phyloP scores from a whole-genome alignment of 1,140 invertebrate species.

The Neodiprion virginianus region DNA sequence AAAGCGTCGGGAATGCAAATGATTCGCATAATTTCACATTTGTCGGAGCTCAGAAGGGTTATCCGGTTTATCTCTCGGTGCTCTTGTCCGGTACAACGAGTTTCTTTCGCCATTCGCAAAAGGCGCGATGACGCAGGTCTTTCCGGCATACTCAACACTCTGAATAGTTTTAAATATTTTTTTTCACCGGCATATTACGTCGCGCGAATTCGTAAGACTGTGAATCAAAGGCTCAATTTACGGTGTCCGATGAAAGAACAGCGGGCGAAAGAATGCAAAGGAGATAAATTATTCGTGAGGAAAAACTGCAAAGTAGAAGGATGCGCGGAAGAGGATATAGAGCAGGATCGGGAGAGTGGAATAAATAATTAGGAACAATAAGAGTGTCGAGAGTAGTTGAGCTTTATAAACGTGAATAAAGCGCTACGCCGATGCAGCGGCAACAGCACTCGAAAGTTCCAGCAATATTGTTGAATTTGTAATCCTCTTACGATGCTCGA shows the following conservation, averaged over 20 bases:
- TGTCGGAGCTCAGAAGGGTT: not conserved
- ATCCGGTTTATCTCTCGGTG: not conserved
- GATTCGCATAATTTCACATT: not conserved
- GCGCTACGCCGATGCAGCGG: not conserved
- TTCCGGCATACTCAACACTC: too few species aligned
- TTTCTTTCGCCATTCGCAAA: not conserved
- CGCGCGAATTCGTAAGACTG: not conserved
- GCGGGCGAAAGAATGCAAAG: too few species aligned
- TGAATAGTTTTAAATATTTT: too few species aligned
- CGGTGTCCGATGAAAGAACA: too few species aligned
- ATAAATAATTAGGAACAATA: not conserved
- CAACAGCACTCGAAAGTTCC: not conserved
- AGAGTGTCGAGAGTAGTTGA: not conserved
- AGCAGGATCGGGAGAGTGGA: not conserved
- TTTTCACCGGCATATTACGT: too few species aligned
- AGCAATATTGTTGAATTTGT: constrained; percentile 7
- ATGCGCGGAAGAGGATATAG: not conserved
- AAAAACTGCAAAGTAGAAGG: too few species aligned
- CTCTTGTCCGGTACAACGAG: not conserved
- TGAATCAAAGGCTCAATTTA: not conserved
- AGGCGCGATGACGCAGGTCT: too few species aligned
- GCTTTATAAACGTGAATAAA: not conserved
- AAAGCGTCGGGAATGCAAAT: not conserved
- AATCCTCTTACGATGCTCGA: constrained; percentile 10
- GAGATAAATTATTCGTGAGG: too few species aligned